phyloP scores from a whole-genome alignment of 1,140 invertebrate species.

The Cotesia chilonis region DNA sequence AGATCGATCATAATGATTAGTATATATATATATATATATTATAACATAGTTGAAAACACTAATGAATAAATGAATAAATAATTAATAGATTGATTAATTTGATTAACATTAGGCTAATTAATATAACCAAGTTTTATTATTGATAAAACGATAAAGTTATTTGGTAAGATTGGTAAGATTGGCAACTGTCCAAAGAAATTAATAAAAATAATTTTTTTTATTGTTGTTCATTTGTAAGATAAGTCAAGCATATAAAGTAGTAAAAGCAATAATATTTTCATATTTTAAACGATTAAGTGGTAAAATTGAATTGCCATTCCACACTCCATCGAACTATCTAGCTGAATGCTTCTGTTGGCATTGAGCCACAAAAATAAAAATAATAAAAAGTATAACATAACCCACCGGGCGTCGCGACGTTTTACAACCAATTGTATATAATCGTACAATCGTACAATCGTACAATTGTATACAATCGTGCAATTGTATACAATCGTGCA shows the following conservation, averaged over 20 bases:
- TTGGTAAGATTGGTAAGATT: too few relatives aligned
- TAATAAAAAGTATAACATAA: constrained; percentile 42
- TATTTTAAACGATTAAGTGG: constrained; percentile 57
- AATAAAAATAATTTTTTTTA: constrained; percentile 3
- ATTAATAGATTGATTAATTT: too few relatives aligned
- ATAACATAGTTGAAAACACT: too few relatives aligned
- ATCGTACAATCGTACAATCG: too few relatives aligned
- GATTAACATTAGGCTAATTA: too few relatives aligned
- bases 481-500: not conserved
- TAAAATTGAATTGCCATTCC: constrained; percentile 55
- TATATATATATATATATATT: too few relatives aligned
- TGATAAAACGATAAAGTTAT: too few relatives aligned
- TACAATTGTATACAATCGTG: not conserved
- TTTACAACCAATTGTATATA: constrained; percentile 15
- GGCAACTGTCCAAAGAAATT: not conserved
- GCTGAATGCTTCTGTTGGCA: constrained; percentile 52
- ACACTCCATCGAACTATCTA: constrained; percentile 30
- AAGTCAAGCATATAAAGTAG: constrained; percentile 19
- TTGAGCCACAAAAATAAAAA: constrained; percentile 48
- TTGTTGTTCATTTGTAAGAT: constrained; percentile 7
- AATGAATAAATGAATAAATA: too few relatives aligned
- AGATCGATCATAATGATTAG: too few relatives aligned
- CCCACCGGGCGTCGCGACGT: constrained; percentile 39
- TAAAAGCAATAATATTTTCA: constrained; percentile 40
- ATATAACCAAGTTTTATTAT: too few relatives aligned